phyloP scores from a whole-genome alignment of 2,888 invertebrate genomes.

The Dioctria rufipes region DNA sequence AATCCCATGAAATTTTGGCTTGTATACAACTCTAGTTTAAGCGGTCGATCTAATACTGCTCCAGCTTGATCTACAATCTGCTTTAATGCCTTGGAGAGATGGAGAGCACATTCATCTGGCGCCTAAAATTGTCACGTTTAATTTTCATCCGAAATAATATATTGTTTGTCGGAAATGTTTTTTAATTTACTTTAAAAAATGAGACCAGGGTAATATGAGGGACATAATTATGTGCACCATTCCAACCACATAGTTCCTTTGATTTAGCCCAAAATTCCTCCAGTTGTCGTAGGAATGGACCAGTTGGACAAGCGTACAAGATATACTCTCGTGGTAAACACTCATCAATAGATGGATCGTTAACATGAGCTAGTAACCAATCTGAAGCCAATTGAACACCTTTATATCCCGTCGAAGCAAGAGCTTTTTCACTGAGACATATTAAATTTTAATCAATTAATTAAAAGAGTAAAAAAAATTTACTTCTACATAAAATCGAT shows the following conservation, averaged over 20 bases:
- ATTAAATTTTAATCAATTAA: neutral
- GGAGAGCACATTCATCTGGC: conserved; percentile 81
- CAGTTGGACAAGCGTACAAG: conserved; percentile 89
- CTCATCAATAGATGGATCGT: conserved; percentile 85
- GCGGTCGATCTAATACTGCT: conserved; percentile 76
- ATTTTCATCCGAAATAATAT: conserved; percentile 34
- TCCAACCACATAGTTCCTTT: conserved; percentile 83
- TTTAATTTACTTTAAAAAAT: conserved; percentile 82
- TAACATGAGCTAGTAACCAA: conserved; percentile 91
- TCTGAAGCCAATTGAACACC: conserved; percentile 92
- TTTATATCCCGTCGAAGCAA: conserved; percentile 90
- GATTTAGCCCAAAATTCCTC: conserved; percentile 86
- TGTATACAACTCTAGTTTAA: conserved; percentile 85
- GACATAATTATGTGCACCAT: conserved; percentile 91
- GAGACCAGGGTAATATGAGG: conserved; percentile 93
- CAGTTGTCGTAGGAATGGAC: conserved; percentile 76
- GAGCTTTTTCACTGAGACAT: conserved; percentile 83
- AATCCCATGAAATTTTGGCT: conserved; percentile 93
- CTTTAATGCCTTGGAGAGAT: conserved; percentile 80
- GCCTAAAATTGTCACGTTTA: conserved; percentile 73
- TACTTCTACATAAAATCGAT: conserved; percentile 5
- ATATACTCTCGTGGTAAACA: conserved; percentile 87
- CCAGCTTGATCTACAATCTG: conserved; percentile 82
- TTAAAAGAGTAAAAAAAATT: conserved; percentile 3
- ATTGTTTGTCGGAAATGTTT: neutral